phyloP scores from a whole-genome alignment of 2,113 vertebrate genomes.

The Diglossa brunneiventris region DNA sequence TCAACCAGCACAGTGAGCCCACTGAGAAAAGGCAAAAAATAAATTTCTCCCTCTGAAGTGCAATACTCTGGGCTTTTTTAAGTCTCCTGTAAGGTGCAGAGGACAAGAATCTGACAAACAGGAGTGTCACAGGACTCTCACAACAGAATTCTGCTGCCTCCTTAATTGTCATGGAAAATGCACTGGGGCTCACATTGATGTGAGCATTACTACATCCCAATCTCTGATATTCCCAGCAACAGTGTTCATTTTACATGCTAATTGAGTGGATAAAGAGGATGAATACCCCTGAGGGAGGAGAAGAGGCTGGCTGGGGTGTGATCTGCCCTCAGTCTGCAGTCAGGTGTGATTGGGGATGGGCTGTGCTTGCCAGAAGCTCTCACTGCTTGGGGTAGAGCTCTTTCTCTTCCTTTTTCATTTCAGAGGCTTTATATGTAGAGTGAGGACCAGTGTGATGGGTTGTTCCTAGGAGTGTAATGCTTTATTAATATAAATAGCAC shows the following conservation, averaged over 20 bases:
- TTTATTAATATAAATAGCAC: not conserved
- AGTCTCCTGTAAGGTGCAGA: not conserved
- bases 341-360: not conserved
- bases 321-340: not conserved
- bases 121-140: not conserved
- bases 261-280: slow-evolving; percentile 12
- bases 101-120: slow-evolving; percentile 4
- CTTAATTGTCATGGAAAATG: slow-evolving; percentile 39
- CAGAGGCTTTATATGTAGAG: not conserved
- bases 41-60: not conserved
- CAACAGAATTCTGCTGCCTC: slow-evolving; percentile 9
- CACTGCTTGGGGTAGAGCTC: not conserved
- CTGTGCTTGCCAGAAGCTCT: not conserved
- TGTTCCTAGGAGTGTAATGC: not conserved
- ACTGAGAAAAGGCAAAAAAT: slow-evolving; percentile 19
- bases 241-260: not conserved
- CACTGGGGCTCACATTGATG: not conserved
- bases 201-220: not conserved
- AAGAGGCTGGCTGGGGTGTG: not conserved
- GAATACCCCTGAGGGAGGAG: not conserved
- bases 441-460: not conserved
- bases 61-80: not conserved
- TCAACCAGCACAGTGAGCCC: not conserved
- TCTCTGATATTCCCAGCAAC: not conserved
- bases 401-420: not conserved